A percentile compares a stretch with the other conserved stretches of the same genome.
phyloP scores from a whole-genome alignment of 2,888 invertebrate species.

The Thelaira solivaga region DNA sequence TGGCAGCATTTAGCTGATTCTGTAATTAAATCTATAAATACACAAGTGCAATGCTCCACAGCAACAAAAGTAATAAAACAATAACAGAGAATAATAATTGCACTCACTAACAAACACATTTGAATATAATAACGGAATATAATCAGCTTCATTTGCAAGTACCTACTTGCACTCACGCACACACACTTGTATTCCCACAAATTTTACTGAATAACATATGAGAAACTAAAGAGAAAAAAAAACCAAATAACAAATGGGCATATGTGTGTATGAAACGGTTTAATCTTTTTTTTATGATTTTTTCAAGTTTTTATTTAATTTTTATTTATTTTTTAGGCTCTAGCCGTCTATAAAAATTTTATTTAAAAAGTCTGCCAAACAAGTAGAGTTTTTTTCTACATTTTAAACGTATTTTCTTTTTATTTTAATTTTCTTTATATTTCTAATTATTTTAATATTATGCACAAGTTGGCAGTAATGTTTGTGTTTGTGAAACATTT shows the following conservation, averaged over 20 bases:
- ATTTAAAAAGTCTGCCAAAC: constrained; percentile 13
- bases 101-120: background rate
- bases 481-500: constrained; percentile 11
- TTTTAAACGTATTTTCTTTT: background rate
- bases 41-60: background rate
- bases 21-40: background rate
- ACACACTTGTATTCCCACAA: too few species aligned
- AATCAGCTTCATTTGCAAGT: constrained; percentile 5
- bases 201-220: background rate
- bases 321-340: too few species aligned
- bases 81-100: background rate
- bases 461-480: constrained; percentile 33
- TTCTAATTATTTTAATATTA: background rate
- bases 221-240: background rate
- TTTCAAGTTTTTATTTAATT: too few species aligned
- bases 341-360: constrained; percentile 19
- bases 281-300: too few species aligned
- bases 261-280: too few species aligned
- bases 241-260: too few species aligned
- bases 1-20: background rate
- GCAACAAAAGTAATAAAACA: background rate
- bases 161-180: background rate
- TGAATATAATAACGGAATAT: background rate
- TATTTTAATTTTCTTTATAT: background rate
- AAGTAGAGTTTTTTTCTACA: background rate